Evolutionary conservation across 2,888 invertebrate species (phyloP), one percentile per base, ranked within the genome.

Genomic region (Arge pagana): DNA sequence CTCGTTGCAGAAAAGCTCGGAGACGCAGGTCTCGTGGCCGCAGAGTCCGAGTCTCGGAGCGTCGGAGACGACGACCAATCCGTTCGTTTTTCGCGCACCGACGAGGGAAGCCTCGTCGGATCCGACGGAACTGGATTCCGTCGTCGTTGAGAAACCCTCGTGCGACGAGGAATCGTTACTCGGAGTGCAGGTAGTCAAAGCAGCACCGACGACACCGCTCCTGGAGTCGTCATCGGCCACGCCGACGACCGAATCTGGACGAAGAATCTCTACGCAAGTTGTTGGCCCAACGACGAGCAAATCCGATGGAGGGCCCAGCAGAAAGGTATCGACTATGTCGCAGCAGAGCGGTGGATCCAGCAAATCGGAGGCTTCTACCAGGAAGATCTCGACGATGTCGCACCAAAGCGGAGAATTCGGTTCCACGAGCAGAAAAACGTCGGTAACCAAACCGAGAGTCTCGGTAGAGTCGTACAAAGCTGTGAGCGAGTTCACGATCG

Each of bases 401-500:
- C 59, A 59, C 33, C 52, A 48, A 5, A 52, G 50, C 1, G 26
- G 33, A 4, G 19, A 39, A 5, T 39, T 48, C 2, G 31, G 52
- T 4, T 36, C 28, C 10, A 53, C 21, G 8, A 54, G 57, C 33
- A 53, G 59, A 15, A 61, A 57, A 31, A 63, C 50, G 23, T 64
- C 61, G 4, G 48, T 53, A 5, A 52, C 49, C 6, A 57, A 55
- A 23, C 63, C 65, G 1, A 54, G 62, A 19, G 59, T 67, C 10
- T 64, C 59, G 6, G 60, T 66, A 39, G 62, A 67, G 11, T 63
- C 60, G 23, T 66, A 67, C 16, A 62, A 66, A 39, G 52, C 70
- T 6, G 26, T 63, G 6, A 24, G 55, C 13, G 66, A 68, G 51
- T 56, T 64, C 1, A 64, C 58, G 28, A 58, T 67, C 10, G 68